A percentile compares a stretch with the other conserved stretches of the same genome.
phyloP scores from a whole-genome alignment of 2,888 invertebrate species.

The Chaetogeoica ovagalla region DNA sequence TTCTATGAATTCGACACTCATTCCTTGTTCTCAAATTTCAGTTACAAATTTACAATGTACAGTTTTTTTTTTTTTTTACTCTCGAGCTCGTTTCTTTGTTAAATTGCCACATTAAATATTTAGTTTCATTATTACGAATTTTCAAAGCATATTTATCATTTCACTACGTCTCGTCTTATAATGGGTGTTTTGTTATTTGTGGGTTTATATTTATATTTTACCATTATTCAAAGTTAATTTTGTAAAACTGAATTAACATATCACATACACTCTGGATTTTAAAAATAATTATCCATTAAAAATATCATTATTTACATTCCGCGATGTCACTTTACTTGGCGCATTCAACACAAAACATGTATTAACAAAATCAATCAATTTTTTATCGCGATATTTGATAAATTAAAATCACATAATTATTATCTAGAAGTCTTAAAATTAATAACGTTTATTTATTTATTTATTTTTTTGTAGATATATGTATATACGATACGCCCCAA shows the following conservation, averaged over 20 bases:
- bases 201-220: neutral
- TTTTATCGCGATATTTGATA: neutral
- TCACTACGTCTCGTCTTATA: neutral
- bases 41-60: constrained; percentile 13
- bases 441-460: too few relatives aligned
- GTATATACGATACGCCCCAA: too few relatives aligned
- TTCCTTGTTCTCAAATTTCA: constrained; percentile 35
- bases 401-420: neutral
- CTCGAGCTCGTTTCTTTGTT: constrained; percentile 3
- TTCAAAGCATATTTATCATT: neutral
- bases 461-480: too few relatives aligned
- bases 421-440: too few relatives aligned
- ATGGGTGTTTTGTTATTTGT: neutral
- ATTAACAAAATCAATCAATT: neutral
- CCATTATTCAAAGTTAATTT: neutral
- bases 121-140: constrained; percentile 22
- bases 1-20: constrained; percentile 31
- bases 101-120: constrained; percentile 31
- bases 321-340: neutral
- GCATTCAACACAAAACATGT: neutral
- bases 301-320: neutral
- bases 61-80: constrained; percentile 25
- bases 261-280: neutral
- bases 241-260: neutral
- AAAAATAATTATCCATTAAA: neutral